Evolutionary conservation across 2,888 invertebrate genomes (phyloP), one percentile per base, ranked within the genome.

Genomic region (Cepaea hortensis): DNA sequence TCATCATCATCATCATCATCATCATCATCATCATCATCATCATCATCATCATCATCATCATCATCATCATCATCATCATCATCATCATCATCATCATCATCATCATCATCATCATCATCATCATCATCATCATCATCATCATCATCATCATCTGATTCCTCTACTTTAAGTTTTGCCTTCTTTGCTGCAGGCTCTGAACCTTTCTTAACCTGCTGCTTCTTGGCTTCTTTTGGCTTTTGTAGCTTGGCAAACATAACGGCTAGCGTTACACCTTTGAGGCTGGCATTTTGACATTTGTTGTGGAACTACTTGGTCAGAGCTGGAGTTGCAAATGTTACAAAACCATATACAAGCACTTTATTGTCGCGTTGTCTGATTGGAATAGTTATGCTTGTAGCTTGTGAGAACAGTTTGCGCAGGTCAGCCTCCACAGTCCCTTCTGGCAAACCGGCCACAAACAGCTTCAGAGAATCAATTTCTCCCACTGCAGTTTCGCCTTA

Each of bases 381-480:
- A 65, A 90, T 7, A 9, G 18, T 68, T n/a, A 90, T 87, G 7
- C 86, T 84, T 15, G 72, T 75, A 7, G 87, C 88, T 61, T 87
- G 87, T 15, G 90, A 89, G 75, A 90, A 89, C 9, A 89, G 35
- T 50, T 87, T 88, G 62, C 87, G 55, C n/a, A 90, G 75, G 50
- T 88, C 88, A 70, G 87, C 85, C 15, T 86, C 86, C 23, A 84
- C 88, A n/a, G 84, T 48, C n/a, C 83, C 87, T 13, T 65, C 50
- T 9, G 87, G 81, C 73, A 89, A 85, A 0, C 90, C 90, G 35
- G 89, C 89, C n/a, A 90, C 79, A 80, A 89, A 90, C 75, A 90
- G 75, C 68, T 73, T 87, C 77, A 88, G 72, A 2, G 89, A 88
- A 80, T 90, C 89, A 55, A 81, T 50, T 18, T 89, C 86, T n/a